Conservation (phyloP, 2,888 invertebrate species). For the Antheraea yamamai region DNA sequence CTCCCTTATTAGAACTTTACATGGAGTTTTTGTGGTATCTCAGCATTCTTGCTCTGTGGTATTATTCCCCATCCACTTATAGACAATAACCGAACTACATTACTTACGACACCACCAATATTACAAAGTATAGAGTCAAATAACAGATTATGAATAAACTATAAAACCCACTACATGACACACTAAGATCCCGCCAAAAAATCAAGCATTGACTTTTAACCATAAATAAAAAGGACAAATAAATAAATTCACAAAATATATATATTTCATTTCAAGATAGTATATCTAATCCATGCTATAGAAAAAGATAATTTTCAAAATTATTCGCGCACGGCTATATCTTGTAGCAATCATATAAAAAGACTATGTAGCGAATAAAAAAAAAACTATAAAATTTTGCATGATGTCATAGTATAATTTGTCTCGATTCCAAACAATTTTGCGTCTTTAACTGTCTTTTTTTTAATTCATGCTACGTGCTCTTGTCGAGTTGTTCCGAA, state of each 20-base stretch:
- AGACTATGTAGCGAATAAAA: background rate
- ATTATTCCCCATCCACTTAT: too few species aligned
- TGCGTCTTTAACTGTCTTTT: conserved; percentile 17
- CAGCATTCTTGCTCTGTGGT: too few species aligned
- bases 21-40: too few species aligned
- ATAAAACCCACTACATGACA: too few species aligned
- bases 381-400: background rate
- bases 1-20: too few species aligned
- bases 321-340: background rate
- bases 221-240: background rate
- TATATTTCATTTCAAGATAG: background rate
- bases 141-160: too few species aligned
- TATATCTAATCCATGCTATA: background rate
- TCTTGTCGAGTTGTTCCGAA: conserved; percentile 18
- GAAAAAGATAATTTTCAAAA: background rate
- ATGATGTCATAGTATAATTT: conserved; percentile 1
- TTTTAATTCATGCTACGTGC: conserved; percentile 14
- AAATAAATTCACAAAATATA: background rate
- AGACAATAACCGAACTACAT: too few species aligned
- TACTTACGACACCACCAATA: too few species aligned
- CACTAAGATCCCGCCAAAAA: too few species aligned
- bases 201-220: too few species aligned
- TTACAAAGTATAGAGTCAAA: too few species aligned
- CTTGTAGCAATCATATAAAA: background rate
- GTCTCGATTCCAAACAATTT: conserved; percentile 16